A percentile compares a stretch with the other conserved stretches of the same genome.
Evolutionary conservation across 2,113 vertebrate species (phyloP).

Genomic region (Rutilus rutilus): DNA sequence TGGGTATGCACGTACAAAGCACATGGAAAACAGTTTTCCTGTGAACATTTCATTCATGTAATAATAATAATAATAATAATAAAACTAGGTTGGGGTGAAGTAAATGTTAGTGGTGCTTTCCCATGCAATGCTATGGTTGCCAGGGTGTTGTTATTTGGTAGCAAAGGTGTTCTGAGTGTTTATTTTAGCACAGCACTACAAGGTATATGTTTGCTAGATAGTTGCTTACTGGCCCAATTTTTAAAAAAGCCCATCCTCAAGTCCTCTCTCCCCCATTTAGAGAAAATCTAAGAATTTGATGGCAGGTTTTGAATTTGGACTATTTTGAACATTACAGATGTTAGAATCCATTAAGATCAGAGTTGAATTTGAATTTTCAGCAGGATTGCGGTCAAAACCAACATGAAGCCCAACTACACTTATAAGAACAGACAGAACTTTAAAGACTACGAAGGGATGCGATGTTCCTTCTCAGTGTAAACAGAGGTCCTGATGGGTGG

Average conservation of each 20-base stretch:
- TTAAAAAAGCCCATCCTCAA: neutral
- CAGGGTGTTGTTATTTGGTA: neutral
- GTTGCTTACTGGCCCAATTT: neutral
- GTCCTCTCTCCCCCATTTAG: neutral
- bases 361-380: neutral
- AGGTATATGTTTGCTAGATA: neutral
- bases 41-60: too few species aligned
- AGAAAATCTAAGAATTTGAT: neutral
- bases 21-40: too few species aligned
- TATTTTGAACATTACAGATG: neutral
- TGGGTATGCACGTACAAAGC: too few species aligned
- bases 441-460: neutral
- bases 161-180: neutral
- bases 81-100: too few species aligned
- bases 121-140: too few species aligned
- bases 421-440: conserved; percentile 32
- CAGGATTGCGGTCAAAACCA: conserved; percentile 4
- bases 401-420: conserved; percentile 11
- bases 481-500: conserved; percentile 13
- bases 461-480: conserved; percentile 7
- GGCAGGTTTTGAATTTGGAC: neutral
- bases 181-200: neutral
- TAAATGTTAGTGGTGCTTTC: too few species aligned
- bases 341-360: conserved; percentile 5
- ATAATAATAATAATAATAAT: too few species aligned